Evolutionary conservation across 2,888 invertebrate genomes (phyloP).

Genomic region (Omphaloscelis lunosa): DNA sequence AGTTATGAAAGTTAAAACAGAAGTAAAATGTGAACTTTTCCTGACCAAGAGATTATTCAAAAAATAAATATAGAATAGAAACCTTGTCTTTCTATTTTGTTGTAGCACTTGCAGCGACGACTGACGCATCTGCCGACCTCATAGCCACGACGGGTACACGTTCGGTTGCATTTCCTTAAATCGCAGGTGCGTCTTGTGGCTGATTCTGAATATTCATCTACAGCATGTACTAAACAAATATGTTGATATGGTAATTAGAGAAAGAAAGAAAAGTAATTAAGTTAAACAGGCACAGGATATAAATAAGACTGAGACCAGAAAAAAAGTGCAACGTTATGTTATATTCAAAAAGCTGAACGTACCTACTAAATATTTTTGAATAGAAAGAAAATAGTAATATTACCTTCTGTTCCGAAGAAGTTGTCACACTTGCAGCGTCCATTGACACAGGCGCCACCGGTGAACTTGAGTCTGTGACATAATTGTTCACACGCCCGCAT

Average conservation of each 20-base stretch:
- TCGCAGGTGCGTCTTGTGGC: constrained; percentile 6
- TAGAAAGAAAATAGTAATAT: too few relatives aligned
- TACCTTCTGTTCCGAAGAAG: constrained; percentile 33
- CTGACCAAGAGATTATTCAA: too few relatives aligned
- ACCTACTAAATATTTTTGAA: background rate
- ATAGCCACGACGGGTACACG: constrained; percentile 12
- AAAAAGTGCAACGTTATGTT: too few relatives aligned
- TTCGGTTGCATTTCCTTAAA: background rate
- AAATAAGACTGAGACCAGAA: background rate
- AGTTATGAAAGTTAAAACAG: too few relatives aligned
- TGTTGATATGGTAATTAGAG: background rate
- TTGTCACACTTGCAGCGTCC: constrained; percentile 47
- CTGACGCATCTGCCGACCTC: constrained; percentile 39
- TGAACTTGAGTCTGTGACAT: constrained; percentile 29
- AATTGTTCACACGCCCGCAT: constrained; percentile 8
- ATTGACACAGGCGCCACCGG: constrained; percentile 39
- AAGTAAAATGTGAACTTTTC: too few relatives aligned
- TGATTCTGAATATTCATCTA: constrained; percentile 7
- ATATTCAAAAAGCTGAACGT: too few relatives aligned
- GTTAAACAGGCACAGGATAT: too few relatives aligned
- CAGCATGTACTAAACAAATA: background rate
- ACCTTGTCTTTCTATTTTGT: constrained; percentile 12
- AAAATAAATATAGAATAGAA: background rate
- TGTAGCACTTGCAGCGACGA: constrained; percentile 24
- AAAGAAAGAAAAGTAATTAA: too few relatives aligned